Base-by-base conservation (phyloP, 2,113 vertebrate species). In the Sinocyclocheilus anophthalmus region DNA sequence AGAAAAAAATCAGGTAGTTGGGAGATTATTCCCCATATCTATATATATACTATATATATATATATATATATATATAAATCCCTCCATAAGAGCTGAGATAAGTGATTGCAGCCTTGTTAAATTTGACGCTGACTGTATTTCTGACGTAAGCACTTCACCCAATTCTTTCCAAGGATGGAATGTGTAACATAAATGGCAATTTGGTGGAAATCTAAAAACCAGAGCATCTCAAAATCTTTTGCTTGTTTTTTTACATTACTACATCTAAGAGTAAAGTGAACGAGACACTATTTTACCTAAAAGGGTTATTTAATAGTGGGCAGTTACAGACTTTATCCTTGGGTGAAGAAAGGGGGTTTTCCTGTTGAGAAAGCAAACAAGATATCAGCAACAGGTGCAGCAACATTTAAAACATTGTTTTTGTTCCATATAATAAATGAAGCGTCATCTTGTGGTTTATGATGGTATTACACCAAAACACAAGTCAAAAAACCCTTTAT, bases 401-500 rank as follows among this genome's bases (percentile, higher is more conserved):
- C 24, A 78, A 55, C 12, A 78, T n/a, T 18, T 45, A 30, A 85
- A 57, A 55, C 18, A 9, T 69, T 33, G 18, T 10, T 7, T 37
- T 81, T 76, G 37, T 73, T n/a, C 4, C 18, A 55, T 55, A 1
- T 14, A 76, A 39, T 48, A n/a, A 61, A 48, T 33, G 59, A n/a
- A 69, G 61, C 18, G 70, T 61, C 70, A 76, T 42, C 42, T 86
- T 65, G 57, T 76, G 78, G 78, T 50, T 33, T 2, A 59, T 59
- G 33, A 39, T 39, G 55, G 1, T 11, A 79, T 79, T 55, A 55
- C 72, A 22, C 55, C 10, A 26, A 48, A 61, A 57, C 24, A 20
- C 2, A 59, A 42, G 16, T 20, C 11, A 13, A 57, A 33, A 9
- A 37, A 39, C 5, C 1, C 0, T 10, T 26, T 2, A 33, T 53